Evolutionary conservation across 2,113 vertebrate genomes (phyloP).

Genomic region (Otus sunia): DNA sequence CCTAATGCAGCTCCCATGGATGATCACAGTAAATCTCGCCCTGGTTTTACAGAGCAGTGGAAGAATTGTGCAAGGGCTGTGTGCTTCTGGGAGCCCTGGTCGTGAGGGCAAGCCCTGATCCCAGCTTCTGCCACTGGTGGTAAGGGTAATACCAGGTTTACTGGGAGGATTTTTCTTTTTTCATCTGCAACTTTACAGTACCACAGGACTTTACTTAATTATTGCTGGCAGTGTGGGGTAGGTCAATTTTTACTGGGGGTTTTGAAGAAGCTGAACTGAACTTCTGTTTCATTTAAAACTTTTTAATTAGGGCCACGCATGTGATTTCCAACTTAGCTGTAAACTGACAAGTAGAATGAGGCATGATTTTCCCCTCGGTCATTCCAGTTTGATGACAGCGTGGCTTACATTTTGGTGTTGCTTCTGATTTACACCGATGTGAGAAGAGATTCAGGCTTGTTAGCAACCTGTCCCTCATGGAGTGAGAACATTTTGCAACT

Average conservation of each 20-base stretch:
- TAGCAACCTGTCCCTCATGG: neutral
- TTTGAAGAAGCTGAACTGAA: neutral
- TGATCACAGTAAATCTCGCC: rapidly evolving
- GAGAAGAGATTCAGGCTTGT: conserved; percentile 1
- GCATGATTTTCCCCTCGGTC: neutral
- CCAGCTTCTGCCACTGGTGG: neutral
- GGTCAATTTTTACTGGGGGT: neutral
- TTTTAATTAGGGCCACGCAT: neutral
- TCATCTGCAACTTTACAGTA: neutral
- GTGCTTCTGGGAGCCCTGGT: neutral
- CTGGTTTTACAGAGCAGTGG: neutral
- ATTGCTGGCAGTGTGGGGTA: neutral
- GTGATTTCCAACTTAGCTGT: conserved; percentile 3
- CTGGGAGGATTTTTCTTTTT: neutral
- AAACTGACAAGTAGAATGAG: neutral
- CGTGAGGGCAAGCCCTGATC: neutral
- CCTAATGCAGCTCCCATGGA: neutral
- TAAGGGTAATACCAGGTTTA: neutral
- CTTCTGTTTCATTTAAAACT: conserved; percentile 1
- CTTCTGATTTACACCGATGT: conserved; percentile 15
- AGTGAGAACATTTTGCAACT: conserved; percentile 36
- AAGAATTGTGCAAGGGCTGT: neutral
- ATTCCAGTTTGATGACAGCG: neutral
- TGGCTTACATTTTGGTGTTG: neutral
- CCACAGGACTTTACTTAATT: neutral